Conservation (phyloP, 2,888 invertebrate species). For the Hirtodrosophila histrioides region DNA sequence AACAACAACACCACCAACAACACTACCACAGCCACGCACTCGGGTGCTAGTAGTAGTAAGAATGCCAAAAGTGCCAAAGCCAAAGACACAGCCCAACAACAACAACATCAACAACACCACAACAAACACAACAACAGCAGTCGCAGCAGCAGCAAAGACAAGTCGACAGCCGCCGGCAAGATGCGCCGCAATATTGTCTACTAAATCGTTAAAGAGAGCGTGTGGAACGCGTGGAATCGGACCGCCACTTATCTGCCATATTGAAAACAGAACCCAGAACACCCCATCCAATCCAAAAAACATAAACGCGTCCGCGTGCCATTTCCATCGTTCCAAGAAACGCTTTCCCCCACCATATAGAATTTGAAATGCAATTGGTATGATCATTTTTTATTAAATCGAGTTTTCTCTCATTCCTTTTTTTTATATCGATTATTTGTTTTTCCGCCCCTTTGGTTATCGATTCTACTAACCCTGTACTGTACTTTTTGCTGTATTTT, state of each 20-base stretch:
- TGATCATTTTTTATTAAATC: constrained; percentile 33
- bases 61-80: constrained; percentile 73
- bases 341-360: constrained; percentile 23
- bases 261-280: constrained; percentile 8
- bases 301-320: constrained; percentile 1
- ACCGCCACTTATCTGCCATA: constrained; percentile 36
- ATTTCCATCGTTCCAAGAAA: constrained; percentile 36
- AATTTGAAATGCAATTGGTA: constrained; percentile 53
- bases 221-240: constrained; percentile 38
- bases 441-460: not conserved
- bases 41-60: constrained; percentile 56
- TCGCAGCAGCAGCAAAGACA: constrained; percentile 77
- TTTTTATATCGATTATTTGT: constrained; percentile 8
- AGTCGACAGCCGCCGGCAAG: constrained; percentile 52
- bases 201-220: constrained; percentile 32
- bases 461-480: constrained; percentile 34
- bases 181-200: constrained; percentile 81
- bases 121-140: constrained; percentile 45
- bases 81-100: constrained; percentile 65
- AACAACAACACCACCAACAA: constrained; percentile 62
- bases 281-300: not conserved
- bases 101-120: constrained; percentile 37
- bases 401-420: constrained; percentile 1
- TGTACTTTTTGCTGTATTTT: not conserved
- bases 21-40: constrained; percentile 57